Evolutionary conservation across 2,888 invertebrate genomes (phyloP), one percentile per base, ranked within the genome.

Genomic region (Agrochola circellaris): DNA sequence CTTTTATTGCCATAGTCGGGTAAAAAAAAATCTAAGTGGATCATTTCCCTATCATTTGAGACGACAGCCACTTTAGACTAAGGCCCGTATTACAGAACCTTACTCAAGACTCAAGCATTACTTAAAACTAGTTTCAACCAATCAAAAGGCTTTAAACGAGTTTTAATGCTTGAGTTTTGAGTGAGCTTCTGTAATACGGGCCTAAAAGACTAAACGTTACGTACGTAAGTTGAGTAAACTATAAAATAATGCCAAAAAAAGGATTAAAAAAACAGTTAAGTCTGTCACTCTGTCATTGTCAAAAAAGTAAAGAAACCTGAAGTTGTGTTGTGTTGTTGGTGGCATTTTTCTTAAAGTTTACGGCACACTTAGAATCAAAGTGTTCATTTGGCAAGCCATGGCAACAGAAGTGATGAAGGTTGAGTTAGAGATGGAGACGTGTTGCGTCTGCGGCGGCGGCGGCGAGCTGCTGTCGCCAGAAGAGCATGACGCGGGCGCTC

Each of bases 381-480:
- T 66, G 23, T 34, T 20, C 13, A 66, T 67, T 61, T 64, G 6
- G 34, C 23, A 23, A 34, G 73, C 48, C 2, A 93, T 93, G 93
- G 84, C 93, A 30, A 75, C 92, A 56, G 89, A 92, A 60, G 88
- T 92, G 58, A 86, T 95, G 91, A 95, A 95, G 81, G 73, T 95
- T 15, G 95, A 96, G 83, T 20, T 89, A 8, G 94, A 93, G 56
- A 11, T 73, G 45, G 96, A 95, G 86, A 73, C 89, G n/a, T 96
- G 96, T 83, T 93, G 93, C 65, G 84, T 96, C n/a, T 96, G 96
- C 85, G 93, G 94, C 78, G 86, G 88, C 62, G 88, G 90, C 80
- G 94, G 92, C 60, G 95, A 95, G 67, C 87, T 96, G 73, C 72
- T 92, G 75, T 90, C 94, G 62, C 95, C 95, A 3, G 96, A 96